These are phyloP conservation scores for Sinhomidia bicolor DNA, from an alignment of 2,888 invertebrate genomes.

Conservation along the genomic window DNA sequence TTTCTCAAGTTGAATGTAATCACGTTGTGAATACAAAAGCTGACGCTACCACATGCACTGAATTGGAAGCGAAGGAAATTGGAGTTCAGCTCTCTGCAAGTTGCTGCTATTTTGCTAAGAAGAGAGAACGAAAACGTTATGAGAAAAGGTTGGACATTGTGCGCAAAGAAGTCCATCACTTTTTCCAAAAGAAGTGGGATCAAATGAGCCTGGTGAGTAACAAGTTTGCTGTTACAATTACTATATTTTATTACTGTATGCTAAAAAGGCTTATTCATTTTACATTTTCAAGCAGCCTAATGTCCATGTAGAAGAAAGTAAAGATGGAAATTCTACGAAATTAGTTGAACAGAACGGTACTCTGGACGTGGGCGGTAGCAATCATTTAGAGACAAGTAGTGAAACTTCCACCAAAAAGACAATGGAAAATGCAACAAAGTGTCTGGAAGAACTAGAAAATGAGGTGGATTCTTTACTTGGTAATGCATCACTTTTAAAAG, in stretches of 20 bases:
- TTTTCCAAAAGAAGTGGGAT: neutral
- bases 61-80: neutral
- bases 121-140: neutral
- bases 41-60: neutral
- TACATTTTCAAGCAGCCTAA: too few species aligned
- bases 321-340: too few species aligned
- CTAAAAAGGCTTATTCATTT: too few species aligned
- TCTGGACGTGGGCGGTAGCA: neutral
- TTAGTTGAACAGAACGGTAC: too few species aligned
- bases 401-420: neutral
- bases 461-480: neutral
- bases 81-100: slow-evolving; percentile 32
- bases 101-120: slow-evolving; percentile 33
- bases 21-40: neutral
- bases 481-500: neutral
- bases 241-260: too few species aligned
- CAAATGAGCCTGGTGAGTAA: neutral
- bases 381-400: neutral
- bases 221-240: neutral
- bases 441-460: neutral
- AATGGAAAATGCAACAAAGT: neutral
- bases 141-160: neutral
- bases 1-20: neutral
- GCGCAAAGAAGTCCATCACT: neutral
- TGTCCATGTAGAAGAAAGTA: too few species aligned